phyloP scores from a whole-genome alignment of 2,888 invertebrate species.

The Aspidiotus rigidus region DNA sequence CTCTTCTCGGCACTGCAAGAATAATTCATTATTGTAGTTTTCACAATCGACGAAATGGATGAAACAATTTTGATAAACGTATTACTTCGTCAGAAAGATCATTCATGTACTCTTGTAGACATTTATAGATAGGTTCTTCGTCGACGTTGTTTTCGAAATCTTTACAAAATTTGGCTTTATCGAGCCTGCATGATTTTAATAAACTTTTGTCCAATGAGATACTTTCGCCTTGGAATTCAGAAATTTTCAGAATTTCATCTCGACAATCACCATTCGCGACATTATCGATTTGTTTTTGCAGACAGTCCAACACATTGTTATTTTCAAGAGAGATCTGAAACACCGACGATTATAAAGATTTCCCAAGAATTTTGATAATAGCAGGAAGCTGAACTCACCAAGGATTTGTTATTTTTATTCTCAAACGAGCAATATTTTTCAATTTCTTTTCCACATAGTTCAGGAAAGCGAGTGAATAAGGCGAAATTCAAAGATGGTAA shows the following conservation, averaged over 20 bases:
- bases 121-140: constrained; percentile 76
- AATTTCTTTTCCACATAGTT: not conserved
- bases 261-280: constrained; percentile 57
- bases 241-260: constrained; percentile 68
- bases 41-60: not conserved
- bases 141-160: constrained; percentile 55
- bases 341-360: not conserved
- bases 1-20: constrained; percentile 61
- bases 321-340: constrained; percentile 9
- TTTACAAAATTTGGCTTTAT: constrained; percentile 68
- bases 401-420: not conserved
- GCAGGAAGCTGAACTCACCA: not conserved
- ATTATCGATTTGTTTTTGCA: constrained; percentile 59
- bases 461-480: not conserved
- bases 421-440: not conserved
- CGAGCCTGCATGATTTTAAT: constrained; percentile 78
- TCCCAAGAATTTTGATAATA: not conserved
- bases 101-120: constrained; percentile 53
- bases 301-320: constrained; percentile 63
- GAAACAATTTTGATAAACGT: not conserved
- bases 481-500: not conserved
- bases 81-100: not conserved
- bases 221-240: constrained; percentile 82
- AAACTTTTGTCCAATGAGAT: constrained; percentile 80
- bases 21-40: constrained; percentile 10